Evolutionary conservation across 2,113 vertebrate genomes (phyloP), one percentile per base, ranked within the genome.

Genomic region (Myotis lucifugus): DNA sequence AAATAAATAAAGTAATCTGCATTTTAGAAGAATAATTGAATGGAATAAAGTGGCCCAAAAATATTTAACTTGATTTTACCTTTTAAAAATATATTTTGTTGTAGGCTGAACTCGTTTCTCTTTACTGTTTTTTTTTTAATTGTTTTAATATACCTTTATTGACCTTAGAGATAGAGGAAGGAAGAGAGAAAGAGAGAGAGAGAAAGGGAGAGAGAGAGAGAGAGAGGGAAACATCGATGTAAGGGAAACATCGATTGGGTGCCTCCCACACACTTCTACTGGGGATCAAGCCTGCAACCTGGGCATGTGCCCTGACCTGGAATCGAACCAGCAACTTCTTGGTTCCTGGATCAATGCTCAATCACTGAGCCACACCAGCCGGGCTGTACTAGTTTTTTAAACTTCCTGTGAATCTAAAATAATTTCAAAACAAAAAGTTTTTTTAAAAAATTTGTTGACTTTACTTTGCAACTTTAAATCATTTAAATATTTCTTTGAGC

Each of bases 51-150:
- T 69, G 11, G 25, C 3, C 48, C 6, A 14, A 34, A 94, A 74
- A 77, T 61, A 93, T 81, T 95, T 93, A 81, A 91, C 46, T 84
- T 27, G 21, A 37, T 92, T 92, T 85, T 94, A 67, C n/a, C 67
- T 85, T 90, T 48, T 19, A 34, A 82, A 78, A 48, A 78, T 40
- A 73, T 7, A 34, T 76, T 74, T 85, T 79, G 25, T 84, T 83
- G 34, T 76, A 78, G 46, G 34, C 11, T 67, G 72, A 46, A 73
- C 54, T 88, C 12, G 54, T 66, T 67, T 96, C 15, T 85, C 32
- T 72, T 40, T 25, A 46, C 40, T 67, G 8, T 15, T 67, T 67
- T 17, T 70, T 70, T 37, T 5, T 17, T 17, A 8, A 56, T 56
- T 56, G 54, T 56, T 21, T 56, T 56, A 56, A 8, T 21, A 56